Conservation (phyloP, 1,140 invertebrate species). For the Drosophila malerkotliana region DNA sequence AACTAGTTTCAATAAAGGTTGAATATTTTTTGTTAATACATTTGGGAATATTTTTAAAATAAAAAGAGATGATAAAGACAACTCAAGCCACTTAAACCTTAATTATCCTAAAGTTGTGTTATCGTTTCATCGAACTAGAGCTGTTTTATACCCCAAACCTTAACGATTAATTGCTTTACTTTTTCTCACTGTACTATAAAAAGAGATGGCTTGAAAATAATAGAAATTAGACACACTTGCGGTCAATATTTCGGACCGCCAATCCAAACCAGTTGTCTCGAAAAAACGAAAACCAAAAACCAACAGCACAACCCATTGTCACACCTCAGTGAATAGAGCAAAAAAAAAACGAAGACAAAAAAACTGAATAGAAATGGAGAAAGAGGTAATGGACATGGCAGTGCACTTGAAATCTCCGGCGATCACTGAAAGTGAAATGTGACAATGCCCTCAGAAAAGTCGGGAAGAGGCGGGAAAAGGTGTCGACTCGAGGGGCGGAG, state of each 20-base stretch:
- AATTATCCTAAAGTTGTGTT: too few species aligned
- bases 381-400: conserved; percentile 10
- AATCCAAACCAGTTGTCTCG: conserved; percentile 40
- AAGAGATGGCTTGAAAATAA: conserved; percentile 45
- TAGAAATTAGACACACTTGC: conserved; percentile 76
- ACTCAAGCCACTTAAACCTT: too few species aligned
- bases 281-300: conserved; percentile 30
- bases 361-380: background rate
- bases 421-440: conserved; percentile 77
- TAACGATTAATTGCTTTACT: background rate
- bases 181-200: background rate
- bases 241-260: conserved; percentile 54
- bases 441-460: conserved; percentile 65
- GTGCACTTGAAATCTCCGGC: conserved; percentile 36
- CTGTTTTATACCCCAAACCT: too few species aligned
- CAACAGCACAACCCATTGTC: conserved; percentile 49
- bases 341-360: background rate
- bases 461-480: background rate
- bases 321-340: conserved; percentile 46
- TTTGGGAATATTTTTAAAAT: too few species aligned
- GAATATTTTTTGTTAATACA: too few species aligned
- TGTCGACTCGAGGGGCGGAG: conserved; percentile 3
- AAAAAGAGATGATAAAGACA: too few species aligned
- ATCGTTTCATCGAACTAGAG: too few species aligned
- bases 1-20: too few species aligned